Percentiles rank a stretch among this genome's conserved stretches.
Evolutionary conservation across 2,113 vertebrate genomes (phyloP).

Genomic region (Labeo catla): DNA sequence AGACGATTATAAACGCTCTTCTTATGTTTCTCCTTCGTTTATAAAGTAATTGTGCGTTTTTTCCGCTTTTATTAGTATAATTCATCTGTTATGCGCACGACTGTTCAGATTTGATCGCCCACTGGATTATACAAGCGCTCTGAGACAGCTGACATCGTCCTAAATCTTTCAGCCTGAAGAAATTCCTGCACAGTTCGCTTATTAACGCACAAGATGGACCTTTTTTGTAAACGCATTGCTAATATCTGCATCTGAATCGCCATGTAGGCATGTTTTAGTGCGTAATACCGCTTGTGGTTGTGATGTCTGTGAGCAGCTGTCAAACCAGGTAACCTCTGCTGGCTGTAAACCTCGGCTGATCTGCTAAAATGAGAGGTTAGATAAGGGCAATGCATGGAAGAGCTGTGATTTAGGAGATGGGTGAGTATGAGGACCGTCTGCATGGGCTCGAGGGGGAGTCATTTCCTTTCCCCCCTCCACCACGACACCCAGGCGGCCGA

Average conservation of each 20-base stretch:
- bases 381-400: neutral
- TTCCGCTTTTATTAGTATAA: neutral
- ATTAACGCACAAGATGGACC: neutral
- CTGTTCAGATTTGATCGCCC: neutral
- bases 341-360: neutral
- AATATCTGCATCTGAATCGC: neutral
- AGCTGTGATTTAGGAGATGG: slow-evolving; percentile 1
- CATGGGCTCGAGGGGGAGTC: neutral
- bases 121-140: neutral
- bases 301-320: neutral
- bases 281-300: neutral
- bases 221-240: too few species aligned
- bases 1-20: neutral
- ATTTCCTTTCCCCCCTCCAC: slow-evolving; percentile 47
- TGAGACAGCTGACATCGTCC: neutral
- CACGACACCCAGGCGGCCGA: slow-evolving; percentile 50
- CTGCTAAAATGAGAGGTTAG: neutral
- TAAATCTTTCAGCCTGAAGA: neutral
- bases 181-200: neutral
- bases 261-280: neutral
- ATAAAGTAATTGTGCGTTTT: neutral
- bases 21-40: neutral
- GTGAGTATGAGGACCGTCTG: neutral
- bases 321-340: neutral
- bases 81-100: neutral